These are phyloP conservation scores for Bostrychus sinensis DNA, from an alignment of 2,113 vertebrate species.

Conservation along the genomic window DNA sequence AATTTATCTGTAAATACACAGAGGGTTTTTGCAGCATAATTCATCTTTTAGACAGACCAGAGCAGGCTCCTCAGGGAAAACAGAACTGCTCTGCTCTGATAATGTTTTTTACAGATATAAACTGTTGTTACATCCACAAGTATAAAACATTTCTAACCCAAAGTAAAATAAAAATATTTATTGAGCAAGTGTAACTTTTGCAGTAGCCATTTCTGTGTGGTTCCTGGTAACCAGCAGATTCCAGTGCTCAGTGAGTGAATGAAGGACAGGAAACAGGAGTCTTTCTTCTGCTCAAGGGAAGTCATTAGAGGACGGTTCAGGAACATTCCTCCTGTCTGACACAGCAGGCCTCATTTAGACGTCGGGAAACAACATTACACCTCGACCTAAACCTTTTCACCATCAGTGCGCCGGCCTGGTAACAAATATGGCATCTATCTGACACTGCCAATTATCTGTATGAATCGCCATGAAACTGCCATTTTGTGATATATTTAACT, in stretches of 20 bases:
- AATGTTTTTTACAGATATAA: constrained; percentile 4
- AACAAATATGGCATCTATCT: constrained; percentile 4
- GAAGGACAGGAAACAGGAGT: not conserved
- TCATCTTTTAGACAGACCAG: constrained; percentile 31
- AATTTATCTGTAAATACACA: constrained; percentile 18
- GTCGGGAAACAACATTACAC: constrained; percentile 6
- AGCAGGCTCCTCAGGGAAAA: constrained; percentile 6
- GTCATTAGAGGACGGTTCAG: constrained; percentile 52
- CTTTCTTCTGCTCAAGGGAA: constrained; percentile 53
- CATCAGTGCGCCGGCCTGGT: not conserved
- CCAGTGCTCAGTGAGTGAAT: constrained; percentile 2
- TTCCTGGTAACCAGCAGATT: constrained; percentile 10
- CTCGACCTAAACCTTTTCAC: constrained; percentile 8
- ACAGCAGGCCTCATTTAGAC: constrained; percentile 42
- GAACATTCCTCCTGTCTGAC: constrained; percentile 16
- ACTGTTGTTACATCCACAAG: not conserved
- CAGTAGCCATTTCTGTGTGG: constrained; percentile 8
- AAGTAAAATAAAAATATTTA: not conserved
- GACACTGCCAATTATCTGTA: constrained; percentile 5
- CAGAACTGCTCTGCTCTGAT: constrained; percentile 1
- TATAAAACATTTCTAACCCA: not conserved
- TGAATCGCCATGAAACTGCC: not conserved
- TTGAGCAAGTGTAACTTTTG: constrained; percentile 10
- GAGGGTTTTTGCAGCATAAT: constrained; percentile 14
- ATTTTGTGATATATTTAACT: constrained; percentile 5